Base-by-base conservation (phyloP, 2,888 invertebrate species). In the Mesorhabditis sp. region DNA sequence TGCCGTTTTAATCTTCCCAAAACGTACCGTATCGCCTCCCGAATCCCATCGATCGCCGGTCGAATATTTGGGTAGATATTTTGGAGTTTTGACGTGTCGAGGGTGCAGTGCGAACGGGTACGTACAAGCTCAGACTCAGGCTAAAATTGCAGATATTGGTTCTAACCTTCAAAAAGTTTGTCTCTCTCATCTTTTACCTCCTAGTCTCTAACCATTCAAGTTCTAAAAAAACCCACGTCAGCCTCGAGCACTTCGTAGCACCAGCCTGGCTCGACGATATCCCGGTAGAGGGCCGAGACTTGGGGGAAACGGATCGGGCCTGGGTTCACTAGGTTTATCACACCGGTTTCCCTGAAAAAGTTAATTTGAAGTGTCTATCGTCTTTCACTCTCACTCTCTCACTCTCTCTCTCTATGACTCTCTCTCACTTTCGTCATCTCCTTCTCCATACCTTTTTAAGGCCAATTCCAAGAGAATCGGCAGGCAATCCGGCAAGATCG, bases 381-480 rank as follows among this genome's bases (percentile, higher is more conserved):
- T 28, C 28, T 28, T 28, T 28, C 28, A 28, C 28, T 28, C 28
- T 28, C 28, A 28, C 28, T 28, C 28, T 28, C 28, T 28, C 28
- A 28, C 28, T 28, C 28, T 28, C 28, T 28, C 28, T 28, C 28
- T 28, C n/a, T n/a, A n/a, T n/a, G n/a, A n/a, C 28, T 28, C 28
- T 28, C 28, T 28, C 28, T 28, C 28, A 1, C 28, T 28, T 28
- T 28, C 28, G 28, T 28, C 28, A 28, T 28, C 28, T 28, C 28
- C 28, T 28, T 28, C 28, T 28, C 28, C 28, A 41, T 65, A 67
- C 45, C 68, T 66, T 43, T 72, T 64, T 28, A 75, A 45, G n/a
- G 71, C 71, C 74, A 78, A 50, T 7, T 77, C 71, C 5, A 77
- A 62, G 58, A 78, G 67, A n/a, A 76, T 66, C 45, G 80, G 78